Conservation (phyloP, 2,113 vertebrate species). For the Chionomys nivalis region DNA sequence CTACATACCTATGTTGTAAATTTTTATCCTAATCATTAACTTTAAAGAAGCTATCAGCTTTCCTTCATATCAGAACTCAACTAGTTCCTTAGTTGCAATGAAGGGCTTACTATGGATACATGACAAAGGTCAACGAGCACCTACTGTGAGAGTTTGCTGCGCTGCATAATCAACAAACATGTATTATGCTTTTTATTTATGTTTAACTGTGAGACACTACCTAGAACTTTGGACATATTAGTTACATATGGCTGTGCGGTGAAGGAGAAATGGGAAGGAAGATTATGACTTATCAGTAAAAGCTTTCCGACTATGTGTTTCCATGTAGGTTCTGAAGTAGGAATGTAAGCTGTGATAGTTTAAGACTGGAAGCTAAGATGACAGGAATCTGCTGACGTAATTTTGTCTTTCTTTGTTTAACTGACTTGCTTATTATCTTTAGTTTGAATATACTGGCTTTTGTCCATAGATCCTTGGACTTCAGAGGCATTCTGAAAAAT, state of each 20-base stretch:
- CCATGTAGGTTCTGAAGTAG: neutral
- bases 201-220: neutral
- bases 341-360: neutral
- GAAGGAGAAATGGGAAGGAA: neutral
- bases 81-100: neutral
- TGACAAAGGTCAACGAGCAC: neutral
- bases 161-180: neutral
- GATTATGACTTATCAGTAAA: neutral
- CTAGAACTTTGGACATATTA: neutral
- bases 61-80: neutral
- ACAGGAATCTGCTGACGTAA: neutral
- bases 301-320: neutral
- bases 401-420: constrained; percentile 29
- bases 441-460: neutral
- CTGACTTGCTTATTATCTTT: constrained; percentile 2
- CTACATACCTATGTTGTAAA: neutral
- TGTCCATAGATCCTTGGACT: neutral
- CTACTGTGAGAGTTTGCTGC: neutral
- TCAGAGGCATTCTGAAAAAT: neutral
- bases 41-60: neutral
- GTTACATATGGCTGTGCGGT: neutral
- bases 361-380: neutral
- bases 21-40: neutral
- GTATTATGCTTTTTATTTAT: neutral
- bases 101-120: neutral